Evolutionary conservation across 2,113 vertebrate species (phyloP).

Genomic region (Tragelaphus buxtoni): DNA sequence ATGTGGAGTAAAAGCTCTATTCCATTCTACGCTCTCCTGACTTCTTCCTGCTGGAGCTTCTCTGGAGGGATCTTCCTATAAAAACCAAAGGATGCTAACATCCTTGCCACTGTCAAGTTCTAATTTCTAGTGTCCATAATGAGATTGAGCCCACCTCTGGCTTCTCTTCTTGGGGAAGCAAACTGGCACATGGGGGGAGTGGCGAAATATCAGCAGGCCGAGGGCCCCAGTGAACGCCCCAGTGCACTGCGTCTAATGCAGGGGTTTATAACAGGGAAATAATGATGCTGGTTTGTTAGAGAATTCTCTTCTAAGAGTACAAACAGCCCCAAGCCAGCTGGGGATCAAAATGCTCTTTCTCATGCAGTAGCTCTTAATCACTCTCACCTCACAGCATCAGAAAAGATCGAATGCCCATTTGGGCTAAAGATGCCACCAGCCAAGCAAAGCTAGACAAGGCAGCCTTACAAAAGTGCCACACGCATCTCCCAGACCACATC

Average conservation of each 20-base stretch:
- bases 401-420: neutral
- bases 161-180: neutral
- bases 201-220: neutral
- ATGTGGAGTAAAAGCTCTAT: neutral
- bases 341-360: neutral
- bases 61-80: neutral
- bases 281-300: neutral
- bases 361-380: neutral
- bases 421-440: neutral
- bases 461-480: neutral
- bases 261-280: neutral
- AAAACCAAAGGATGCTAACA: neutral
- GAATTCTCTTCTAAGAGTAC: neutral
- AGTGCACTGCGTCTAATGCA: neutral
- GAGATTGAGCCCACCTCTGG: neutral
- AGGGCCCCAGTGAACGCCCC: neutral
- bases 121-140: neutral
- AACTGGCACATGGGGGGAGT: neutral
- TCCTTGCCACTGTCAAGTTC: neutral
- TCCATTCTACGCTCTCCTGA: neutral
- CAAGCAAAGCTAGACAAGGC: neutral
- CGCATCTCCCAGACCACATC: neutral
- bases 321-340: neutral
- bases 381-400: neutral
- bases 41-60: neutral